A percentile compares a stretch with the other conserved stretches of the same genome.
Conservation (phyloP, 2,113 vertebrate species). For the Paratilapia polleni region DNA sequence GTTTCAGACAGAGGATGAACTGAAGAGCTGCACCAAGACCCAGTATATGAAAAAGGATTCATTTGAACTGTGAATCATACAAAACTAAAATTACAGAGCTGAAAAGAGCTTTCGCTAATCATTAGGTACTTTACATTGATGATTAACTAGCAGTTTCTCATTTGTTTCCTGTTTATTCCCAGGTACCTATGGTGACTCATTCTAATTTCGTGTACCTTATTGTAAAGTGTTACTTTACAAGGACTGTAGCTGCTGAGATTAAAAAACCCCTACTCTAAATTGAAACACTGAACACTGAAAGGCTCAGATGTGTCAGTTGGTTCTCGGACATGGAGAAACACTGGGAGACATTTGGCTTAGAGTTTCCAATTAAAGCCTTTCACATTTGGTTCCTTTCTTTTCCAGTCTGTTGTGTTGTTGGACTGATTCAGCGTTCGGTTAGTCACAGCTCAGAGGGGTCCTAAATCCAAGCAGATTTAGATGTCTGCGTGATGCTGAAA, state of each 20-base stretch:
- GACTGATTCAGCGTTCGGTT: conserved; percentile 27
- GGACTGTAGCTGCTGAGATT: accelerated
- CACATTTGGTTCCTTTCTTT: background rate
- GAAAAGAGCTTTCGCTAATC: too few relatives aligned
- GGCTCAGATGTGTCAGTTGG: accelerated
- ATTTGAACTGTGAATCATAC: background rate
- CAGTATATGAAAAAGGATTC: background rate
- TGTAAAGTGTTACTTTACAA: background rate
- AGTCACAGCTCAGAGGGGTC: conserved; percentile 41
- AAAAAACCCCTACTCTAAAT: background rate
- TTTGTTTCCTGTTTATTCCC: background rate
- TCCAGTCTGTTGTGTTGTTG: background rate
- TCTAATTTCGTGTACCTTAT: background rate
- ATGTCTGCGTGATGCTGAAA: conserved; percentile 10
- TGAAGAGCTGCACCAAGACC: background rate
- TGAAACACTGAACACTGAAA: background rate
- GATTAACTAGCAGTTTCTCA: background rate
- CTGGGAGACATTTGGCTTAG: background rate
- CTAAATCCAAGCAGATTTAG: background rate
- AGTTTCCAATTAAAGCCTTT: conserved; percentile 16
- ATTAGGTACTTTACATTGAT: background rate
- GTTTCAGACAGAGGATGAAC: background rate
- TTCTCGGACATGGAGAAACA: background rate
- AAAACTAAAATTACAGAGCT: background rate
- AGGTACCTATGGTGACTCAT: too few relatives aligned